Conservation (phyloP, 1,140 invertebrate species). For the Myzus persicae region DNA sequence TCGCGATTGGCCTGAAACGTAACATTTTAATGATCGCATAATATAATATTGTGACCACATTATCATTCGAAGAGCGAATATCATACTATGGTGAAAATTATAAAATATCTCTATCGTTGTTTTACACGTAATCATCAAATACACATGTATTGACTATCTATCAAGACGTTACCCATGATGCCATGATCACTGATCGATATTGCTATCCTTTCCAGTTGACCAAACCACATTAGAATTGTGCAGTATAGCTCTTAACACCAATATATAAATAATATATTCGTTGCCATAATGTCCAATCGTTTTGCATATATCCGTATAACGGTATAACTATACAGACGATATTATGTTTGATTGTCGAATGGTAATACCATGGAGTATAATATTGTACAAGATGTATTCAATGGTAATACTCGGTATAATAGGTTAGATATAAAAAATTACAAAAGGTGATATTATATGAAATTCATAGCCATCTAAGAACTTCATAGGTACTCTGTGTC, state of each 20-base stretch:
- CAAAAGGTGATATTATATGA: neutral
- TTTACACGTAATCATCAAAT: neutral
- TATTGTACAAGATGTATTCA: too few species aligned
- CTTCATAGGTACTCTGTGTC: too few species aligned
- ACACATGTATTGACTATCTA: neutral
- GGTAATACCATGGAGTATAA: too few species aligned
- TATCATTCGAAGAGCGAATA: neutral
- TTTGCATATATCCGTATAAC: too few species aligned
- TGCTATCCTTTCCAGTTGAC: neutral
- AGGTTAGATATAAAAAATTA: too few species aligned
- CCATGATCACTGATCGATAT: neutral
- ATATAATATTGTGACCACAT: neutral
- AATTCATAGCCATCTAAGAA: neutral
- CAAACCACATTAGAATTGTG: neutral
- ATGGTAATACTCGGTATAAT: too few species aligned
- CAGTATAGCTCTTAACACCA: neutral
- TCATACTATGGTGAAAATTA: neutral
- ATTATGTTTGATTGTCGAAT: neutral
- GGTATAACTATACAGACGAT: too few species aligned
- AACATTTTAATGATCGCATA: neutral
- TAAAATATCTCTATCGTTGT: neutral
- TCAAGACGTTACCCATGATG: neutral
- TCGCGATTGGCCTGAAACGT: constrained; percentile 78
- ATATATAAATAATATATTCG: neutral
- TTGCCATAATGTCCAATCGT: neutral